Conservation (phyloP, 2,888 invertebrate species). For the Sarcophaga caerulescens region DNA sequence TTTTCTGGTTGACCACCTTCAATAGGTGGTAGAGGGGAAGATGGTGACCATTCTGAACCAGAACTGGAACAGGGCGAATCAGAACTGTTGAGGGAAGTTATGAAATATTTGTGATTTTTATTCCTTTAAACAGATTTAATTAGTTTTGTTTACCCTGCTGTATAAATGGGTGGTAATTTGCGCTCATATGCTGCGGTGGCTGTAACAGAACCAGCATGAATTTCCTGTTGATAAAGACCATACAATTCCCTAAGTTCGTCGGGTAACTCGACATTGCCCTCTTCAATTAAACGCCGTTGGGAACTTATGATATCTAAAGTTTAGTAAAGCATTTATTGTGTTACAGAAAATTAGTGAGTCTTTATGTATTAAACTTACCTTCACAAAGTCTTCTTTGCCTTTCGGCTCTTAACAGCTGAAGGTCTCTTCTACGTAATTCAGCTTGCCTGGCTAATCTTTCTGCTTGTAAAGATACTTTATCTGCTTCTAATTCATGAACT, state of each 20-base stretch:
- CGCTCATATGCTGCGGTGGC: slow-evolving; percentile 78
- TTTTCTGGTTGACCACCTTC: slow-evolving; percentile 71
- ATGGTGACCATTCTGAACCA: slow-evolving; percentile 81
- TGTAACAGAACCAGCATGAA: slow-evolving; percentile 87
- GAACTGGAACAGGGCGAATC: slow-evolving; percentile 81
- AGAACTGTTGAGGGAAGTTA: slow-evolving; percentile 71
- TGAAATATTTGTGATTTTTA: not conserved
- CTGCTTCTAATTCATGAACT: slow-evolving; percentile 96
- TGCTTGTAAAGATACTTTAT: slow-evolving; percentile 93
- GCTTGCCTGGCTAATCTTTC: slow-evolving; percentile 92
- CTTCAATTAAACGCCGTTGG: slow-evolving; percentile 92
- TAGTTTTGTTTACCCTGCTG: slow-evolving; percentile 77
- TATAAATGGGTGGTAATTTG: slow-evolving; percentile 81
- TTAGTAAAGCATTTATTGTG: not conserved
- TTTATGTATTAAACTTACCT: slow-evolving; percentile 53
- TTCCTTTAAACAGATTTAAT: not conserved
- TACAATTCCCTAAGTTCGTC: slow-evolving; percentile 90
- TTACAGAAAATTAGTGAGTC: not conserved
- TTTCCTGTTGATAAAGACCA: slow-evolving; percentile 92
- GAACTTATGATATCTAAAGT: slow-evolving; percentile 91
- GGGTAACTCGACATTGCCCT: slow-evolving; percentile 86
- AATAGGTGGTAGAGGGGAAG: slow-evolving; percentile 78
- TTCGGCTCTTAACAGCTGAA: slow-evolving; percentile 91
- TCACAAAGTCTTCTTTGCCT: slow-evolving; percentile 93
- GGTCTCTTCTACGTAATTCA: slow-evolving; percentile 91